A percentile compares a stretch with the other conserved stretches of the same genome.
These are phyloP conservation scores for Microhierax caerulescens DNA, from an alignment of 2,797 vertebrate genomes.

Conservation along the genomic window DNA sequence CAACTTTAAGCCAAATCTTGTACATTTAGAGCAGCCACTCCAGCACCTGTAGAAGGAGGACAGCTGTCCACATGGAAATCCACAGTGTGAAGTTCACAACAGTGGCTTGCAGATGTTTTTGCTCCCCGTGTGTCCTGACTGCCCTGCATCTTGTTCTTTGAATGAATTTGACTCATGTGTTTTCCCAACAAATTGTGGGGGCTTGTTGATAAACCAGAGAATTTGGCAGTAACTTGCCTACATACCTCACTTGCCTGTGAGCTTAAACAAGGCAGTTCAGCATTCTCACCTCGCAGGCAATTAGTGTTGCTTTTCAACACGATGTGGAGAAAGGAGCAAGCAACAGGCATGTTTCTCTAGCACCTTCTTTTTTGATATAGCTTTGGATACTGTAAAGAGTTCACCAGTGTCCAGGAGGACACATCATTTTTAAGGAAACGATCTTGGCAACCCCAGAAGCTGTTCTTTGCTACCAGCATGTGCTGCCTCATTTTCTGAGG, in stretches of 20 bases:
- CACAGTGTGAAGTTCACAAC: background rate
- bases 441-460: background rate
- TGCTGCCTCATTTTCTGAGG: rapidly evolving
- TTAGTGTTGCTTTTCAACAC: rapidly evolving
- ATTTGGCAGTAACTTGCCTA: background rate
- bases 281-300: rapidly evolving
- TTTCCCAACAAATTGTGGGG: rapidly evolving
- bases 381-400: background rate
- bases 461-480: background rate
- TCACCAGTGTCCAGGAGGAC: background rate
- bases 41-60: background rate
- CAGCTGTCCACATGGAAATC: rapidly evolving
- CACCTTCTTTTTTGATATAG: background rate
- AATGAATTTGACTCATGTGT: background rate
- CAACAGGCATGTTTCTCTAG: background rate
- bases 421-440: background rate
- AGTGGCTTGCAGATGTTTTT: background rate
- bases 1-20: background rate
- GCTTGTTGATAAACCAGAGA: background rate
- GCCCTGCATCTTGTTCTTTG: background rate
- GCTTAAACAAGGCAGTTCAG: rapidly evolving
- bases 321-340: background rate
- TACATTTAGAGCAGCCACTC: background rate
- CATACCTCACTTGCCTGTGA: background rate
- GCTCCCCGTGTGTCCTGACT: background rate